phyloP scores from a whole-genome alignment of 2,797 vertebrate genomes.

The Poecilia picta region DNA sequence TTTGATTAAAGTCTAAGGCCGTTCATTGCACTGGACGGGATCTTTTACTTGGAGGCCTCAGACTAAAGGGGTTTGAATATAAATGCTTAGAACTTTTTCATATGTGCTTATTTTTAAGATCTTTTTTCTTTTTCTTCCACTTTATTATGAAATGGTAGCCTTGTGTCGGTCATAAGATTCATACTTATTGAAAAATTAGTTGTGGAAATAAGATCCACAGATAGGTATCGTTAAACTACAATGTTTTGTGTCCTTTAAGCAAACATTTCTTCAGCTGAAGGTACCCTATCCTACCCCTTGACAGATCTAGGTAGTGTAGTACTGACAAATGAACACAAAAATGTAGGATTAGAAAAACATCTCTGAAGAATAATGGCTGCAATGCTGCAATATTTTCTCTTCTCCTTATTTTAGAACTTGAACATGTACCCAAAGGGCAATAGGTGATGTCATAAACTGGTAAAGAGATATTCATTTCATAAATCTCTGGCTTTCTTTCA shows the following conservation, averaged over 20 bases:
- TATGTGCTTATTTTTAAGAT: not conserved
- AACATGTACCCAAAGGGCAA: not conserved
- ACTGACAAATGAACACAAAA: not conserved
- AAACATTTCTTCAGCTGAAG: not conserved
- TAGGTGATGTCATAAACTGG: not conserved
- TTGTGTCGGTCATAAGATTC: not conserved
- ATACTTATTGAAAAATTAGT: not conserved
- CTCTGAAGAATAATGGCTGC: not conserved
- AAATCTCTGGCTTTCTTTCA: constrained; percentile 25
- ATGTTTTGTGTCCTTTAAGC: not conserved
- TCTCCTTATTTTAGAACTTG: constrained; percentile 7
- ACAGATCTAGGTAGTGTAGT: not conserved
- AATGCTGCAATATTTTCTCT: not conserved
- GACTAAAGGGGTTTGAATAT: not conserved
- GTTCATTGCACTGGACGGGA: not conserved
- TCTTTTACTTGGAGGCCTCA: not conserved
- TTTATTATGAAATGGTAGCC: not conserved
- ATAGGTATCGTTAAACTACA: not conserved
- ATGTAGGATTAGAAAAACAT: not conserved
- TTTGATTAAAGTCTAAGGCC: not conserved
- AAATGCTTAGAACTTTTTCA: not conserved
- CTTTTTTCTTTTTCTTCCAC: not conserved
- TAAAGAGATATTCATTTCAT: constrained; percentile 17
- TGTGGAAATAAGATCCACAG: not conserved
- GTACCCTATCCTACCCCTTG: no score